Evolutionary conservation across 1,140 invertebrate genomes (phyloP), one percentile per base, ranked within the genome.

Genomic region (Formica exsecta): DNA sequence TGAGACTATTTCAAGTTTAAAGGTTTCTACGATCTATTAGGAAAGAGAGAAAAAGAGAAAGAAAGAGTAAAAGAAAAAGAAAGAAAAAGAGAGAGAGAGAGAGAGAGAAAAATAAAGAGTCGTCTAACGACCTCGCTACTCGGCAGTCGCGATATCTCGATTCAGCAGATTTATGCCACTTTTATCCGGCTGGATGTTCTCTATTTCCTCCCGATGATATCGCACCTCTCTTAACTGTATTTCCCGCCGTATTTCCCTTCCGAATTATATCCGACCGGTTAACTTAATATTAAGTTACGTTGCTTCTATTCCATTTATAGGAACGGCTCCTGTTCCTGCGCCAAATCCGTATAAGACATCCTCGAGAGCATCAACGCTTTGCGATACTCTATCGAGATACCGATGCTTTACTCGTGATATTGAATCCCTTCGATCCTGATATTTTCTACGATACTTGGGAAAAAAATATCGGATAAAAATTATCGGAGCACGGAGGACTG

Each of bases 281-380:
- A 61, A 81, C 38, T 81, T 81, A 79, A 79, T 79, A 79, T 79
- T 51, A 80, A 51, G 48, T 80, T 80, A 80, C 38, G 32, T n/a
- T 38, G 32, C 32, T 80, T 38, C 38, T 44, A 76, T 62, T 76
- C 22, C 8, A 61, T 64, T 79, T 79, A 25, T 68, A 68, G 25
- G 3, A 68, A 65, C 16, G 44, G 0, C 36, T 44, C 44, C 4
- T 48, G n/a, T 25, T 32, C 38, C 22, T 29, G 57, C 32, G 36
- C n/a, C 57, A 62, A 62, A 62, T 62, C 2, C n/a, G 19, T 22
- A 41, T 57, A 70, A 68, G 16, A 22, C 13, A 32, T 32, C 44
- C 25, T n/a, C 41, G 75, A 38, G 66, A 80, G 57, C 68, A 29
- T 57, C 64, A 29, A 36, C 13, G 7, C n/a, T 13, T 48, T 2